phyloP scores from a whole-genome alignment of 2,113 vertebrate genomes.

The Lasiurus borealis region DNA sequence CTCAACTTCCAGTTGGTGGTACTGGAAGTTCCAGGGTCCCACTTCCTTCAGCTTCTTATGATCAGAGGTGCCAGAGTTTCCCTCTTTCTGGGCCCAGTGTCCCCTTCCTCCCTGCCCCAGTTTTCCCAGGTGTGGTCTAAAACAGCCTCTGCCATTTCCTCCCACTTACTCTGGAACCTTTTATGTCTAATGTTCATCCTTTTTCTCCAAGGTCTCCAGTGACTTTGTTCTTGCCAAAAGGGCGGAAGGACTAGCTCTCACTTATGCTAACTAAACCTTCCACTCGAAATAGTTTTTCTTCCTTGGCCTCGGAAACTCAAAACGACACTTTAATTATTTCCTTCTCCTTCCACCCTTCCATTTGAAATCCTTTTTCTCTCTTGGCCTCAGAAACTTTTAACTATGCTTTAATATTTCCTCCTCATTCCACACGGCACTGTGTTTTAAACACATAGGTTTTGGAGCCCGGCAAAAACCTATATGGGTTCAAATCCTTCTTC shows the following conservation, averaged over 20 bases:
- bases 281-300: constrained; percentile 2
- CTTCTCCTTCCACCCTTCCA: neutral
- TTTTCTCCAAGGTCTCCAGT: neutral
- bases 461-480: neutral
- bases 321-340: neutral
- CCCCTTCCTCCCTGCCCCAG: neutral
- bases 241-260: neutral
- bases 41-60: neutral
- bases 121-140: neutral
- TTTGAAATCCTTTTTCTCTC: neutral
- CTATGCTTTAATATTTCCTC: neutral
- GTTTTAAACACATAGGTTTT: neutral
- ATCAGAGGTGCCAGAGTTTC: neutral
- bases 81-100: neutral
- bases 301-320: neutral
- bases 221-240: neutral
- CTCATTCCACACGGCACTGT: neutral
- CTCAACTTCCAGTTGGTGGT: fast-evolving
- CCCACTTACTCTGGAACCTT: neutral
- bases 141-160: neutral
- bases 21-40: too few relatives aligned
- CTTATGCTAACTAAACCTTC: neutral
- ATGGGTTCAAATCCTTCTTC: neutral
- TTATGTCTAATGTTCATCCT: neutral
- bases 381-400: neutral